Evolutionary conservation across 2,888 invertebrate genomes (phyloP).

Genomic region (Platycheirus albimanus): DNA sequence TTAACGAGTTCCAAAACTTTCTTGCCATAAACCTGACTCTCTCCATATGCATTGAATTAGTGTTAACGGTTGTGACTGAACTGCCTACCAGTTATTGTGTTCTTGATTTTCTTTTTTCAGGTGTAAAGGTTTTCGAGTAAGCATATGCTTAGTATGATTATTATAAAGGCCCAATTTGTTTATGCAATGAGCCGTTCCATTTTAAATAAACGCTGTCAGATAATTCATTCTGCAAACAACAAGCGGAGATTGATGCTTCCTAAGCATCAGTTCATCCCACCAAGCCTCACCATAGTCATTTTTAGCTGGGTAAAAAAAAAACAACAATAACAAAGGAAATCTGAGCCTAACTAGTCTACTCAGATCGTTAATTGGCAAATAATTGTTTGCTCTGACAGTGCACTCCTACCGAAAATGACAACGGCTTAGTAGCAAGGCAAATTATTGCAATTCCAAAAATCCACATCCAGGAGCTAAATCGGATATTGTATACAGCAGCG

Average conservation of each 20-base stretch:
- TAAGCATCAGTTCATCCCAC: not conserved
- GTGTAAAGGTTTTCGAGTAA: too few species aligned
- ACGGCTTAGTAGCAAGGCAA: conserved; percentile 14
- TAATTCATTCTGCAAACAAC: not conserved
- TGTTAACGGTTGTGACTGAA: too few species aligned
- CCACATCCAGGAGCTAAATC: conserved; percentile 9
- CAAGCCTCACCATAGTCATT: not conserved
- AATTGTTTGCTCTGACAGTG: conserved; percentile 54
- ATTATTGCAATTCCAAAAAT: conserved; percentile 38
- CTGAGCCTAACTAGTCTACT: conserved; percentile 40
- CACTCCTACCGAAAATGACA: conserved; percentile 16
- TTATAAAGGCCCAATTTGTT: not conserved
- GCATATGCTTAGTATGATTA: too few species aligned
- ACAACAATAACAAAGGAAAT: conserved; percentile 26
- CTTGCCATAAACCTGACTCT: too few species aligned
- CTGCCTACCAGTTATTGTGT: too few species aligned
- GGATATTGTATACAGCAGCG: too few species aligned
- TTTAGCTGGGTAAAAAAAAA: conserved; percentile 12
- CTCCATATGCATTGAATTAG: too few species aligned
- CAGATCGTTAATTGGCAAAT: conserved; percentile 71
- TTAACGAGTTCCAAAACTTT: too few species aligned
- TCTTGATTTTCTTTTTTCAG: too few species aligned
- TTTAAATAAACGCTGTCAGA: not conserved
- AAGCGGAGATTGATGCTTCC: not conserved
- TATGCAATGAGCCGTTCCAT: not conserved